Base-by-base conservation (phyloP, 2,797 vertebrate species). In the Sebastes steindachneri region DNA sequence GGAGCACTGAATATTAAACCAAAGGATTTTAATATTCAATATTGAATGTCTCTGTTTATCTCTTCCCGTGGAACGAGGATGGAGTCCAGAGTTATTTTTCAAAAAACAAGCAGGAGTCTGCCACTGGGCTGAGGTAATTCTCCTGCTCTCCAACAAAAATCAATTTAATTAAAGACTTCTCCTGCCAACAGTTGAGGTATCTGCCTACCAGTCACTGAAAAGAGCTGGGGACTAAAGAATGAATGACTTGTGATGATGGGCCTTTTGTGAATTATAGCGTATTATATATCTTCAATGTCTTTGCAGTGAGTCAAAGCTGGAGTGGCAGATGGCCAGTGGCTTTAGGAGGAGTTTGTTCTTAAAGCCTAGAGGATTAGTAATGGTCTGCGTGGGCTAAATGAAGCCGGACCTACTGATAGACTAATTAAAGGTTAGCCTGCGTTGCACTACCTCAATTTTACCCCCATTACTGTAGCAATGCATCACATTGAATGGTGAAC, bases 351-450 rank as follows among this genome's bases (percentile, higher is more conserved):
- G 85, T 79, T 84, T 87, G 51, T 73, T 89, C 71, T 79, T 80
- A 76, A 83, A 84, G 65, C 81, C 62, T 3, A 5, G 29, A 82
- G 87, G 88, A 92, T 92, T 90, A 91, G 80, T 55, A 17, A 73
- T 37, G 72, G 77, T 88, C 81, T 85, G 64, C 58, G 29, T 54
- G 15, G 62, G 75, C 80, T 86, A 79, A 92, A 91, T 70, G 71
- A 85, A 82, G 71, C 89, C 29, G 15, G 75, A 74, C 74, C 37
- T 57, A 59, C 71, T 90, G 72, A 80, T 77, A 65, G 73, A 86
- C 68, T 84, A 81, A 90, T 88, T 86, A 85, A 80, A 78, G 72
- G 75, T 83, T 76, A 68, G 59, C 23, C 76, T 83, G 69, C 26
- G 15, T 74, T 55, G 75, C 85, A 73, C 59, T 71, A 29, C 79